A percentile compares a stretch with the other conserved stretches of the same genome.
phyloP scores from a whole-genome alignment of 2,113 vertebrate species.

The Mirounga angustirostris region DNA sequence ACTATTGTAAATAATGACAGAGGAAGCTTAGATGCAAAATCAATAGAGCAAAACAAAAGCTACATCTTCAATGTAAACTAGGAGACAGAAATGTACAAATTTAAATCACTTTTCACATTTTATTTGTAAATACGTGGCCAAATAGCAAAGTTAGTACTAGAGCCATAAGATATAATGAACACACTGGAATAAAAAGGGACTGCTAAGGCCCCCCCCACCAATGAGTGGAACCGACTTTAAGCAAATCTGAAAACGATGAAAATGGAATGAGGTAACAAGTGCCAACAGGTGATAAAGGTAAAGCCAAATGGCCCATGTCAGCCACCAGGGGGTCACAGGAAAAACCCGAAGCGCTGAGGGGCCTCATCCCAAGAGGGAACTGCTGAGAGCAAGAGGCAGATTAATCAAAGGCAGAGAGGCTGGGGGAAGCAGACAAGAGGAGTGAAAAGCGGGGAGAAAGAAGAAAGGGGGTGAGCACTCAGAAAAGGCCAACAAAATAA shows the following conservation, averaged over 20 bases:
- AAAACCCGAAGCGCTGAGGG: not conserved
- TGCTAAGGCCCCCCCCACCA: not conserved
- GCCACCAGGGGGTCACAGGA: not conserved
- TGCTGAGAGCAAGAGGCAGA: not conserved
- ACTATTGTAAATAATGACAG: constrained; percentile 3
- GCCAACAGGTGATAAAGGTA: not conserved
- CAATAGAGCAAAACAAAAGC: constrained; percentile 32
- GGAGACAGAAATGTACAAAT: not conserved
- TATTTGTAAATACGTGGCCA: not conserved
- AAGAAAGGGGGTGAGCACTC: not conserved
- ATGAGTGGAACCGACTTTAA: not conserved
- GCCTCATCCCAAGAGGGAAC: not conserved
- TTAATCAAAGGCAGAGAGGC: not conserved
- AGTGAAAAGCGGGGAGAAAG: not conserved
- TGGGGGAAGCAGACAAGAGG: not conserved
- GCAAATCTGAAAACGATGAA: not conserved
- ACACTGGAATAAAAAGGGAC: not conserved
- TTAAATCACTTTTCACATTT: constrained; percentile 36
- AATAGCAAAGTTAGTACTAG: not conserved
- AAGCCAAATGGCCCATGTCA: not conserved
- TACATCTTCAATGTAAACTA: not conserved
- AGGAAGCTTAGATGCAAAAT: not conserved
- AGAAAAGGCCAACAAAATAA: not conserved
- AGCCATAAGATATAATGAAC: not conserved
- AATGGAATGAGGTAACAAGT: not conserved